Evolutionary conservation across 1,140 invertebrate genomes (phyloP), one percentile per base, ranked within the genome.

Genomic region (Cyclina sinensis): DNA sequence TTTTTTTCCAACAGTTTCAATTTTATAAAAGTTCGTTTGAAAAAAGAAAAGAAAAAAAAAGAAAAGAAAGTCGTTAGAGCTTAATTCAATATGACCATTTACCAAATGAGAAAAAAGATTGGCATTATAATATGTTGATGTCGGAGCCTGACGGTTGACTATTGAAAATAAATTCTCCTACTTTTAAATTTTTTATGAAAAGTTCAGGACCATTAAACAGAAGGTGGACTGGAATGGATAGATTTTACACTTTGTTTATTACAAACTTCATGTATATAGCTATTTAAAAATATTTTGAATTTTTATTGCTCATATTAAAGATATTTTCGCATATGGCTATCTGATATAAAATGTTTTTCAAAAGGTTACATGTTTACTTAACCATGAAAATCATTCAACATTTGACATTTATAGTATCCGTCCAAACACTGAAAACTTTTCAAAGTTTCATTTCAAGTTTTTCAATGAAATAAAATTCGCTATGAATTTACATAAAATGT

Each of bases 401-500:
- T 85, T 18, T 85, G 82, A 85, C 82, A 74, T 85, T 85, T 85
- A 85, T 85, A 14, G 48, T 39, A 35, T 35, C 4, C 37, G 0
- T 43, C n/a, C 54, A 74, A 74, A 82, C 62, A 82, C 24, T 24
- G 30, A 59, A 78, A 78, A 79, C 9, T 59, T 76, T 76, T 65
- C 30, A 57, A 80, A 54, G 51, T 48, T 85, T 68, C 48, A 73
- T 85, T 85, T 85, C 43, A 85, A 74, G 27, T 21, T 85, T 85
- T 76, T 76, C 32, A 59, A 51, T 83, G n/a, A 83, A 32, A 70
- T 70, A 83, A 32, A 68, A 83, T 43, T 46, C 0, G 24, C 51
- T 16, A 46, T 46, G 62, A 86, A 86, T 86, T 86, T 76, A 59
- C 84, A 78, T 86, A 86, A 86, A 85, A 51, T 35, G 35, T 80